These are phyloP conservation scores for Leptopilina syphax DNA, from an alignment of 2,888 invertebrate genomes.

Conservation along the genomic window DNA sequence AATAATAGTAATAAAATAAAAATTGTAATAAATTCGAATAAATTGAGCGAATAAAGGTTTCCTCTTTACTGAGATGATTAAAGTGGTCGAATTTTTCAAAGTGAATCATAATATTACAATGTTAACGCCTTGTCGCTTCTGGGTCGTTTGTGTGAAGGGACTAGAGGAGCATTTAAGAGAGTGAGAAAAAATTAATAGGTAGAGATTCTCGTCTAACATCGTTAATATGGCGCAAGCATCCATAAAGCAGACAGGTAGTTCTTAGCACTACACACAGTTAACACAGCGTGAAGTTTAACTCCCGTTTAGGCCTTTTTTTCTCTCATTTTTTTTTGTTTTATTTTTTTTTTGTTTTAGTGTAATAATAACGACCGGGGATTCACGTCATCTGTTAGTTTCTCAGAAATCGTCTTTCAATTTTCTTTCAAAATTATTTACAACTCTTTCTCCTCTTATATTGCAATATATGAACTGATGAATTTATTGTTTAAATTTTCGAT, in stretches of 20 bases:
- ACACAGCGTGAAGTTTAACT: slow-evolving; percentile 35
- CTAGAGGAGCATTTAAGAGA: slow-evolving; percentile 15
- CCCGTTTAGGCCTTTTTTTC: slow-evolving; percentile 20
- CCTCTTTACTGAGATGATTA: not conserved
- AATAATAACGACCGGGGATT: slow-evolving; percentile 28
- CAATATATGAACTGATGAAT: no score
- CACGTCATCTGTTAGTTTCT: slow-evolving; percentile 11
- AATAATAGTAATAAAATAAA: no score
- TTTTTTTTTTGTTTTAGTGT: not conserved
- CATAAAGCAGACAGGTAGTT: slow-evolving; percentile 34
- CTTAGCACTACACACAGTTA: slow-evolving; percentile 33
- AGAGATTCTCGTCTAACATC: slow-evolving; percentile 40
- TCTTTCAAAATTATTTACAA: not conserved
- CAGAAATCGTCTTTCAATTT: not conserved
- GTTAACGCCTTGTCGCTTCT: slow-evolving; percentile 30
- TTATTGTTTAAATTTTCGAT: no score
- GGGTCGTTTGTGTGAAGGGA: not conserved
- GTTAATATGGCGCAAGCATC: slow-evolving; percentile 36
- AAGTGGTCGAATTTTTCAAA: not conserved
- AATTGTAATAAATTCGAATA: not conserved
- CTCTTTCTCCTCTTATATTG: no score
- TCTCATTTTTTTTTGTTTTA: no score
- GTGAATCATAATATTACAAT: not conserved
- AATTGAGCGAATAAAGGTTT: not conserved
- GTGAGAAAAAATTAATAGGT: slow-evolving; percentile 31